Evolutionary conservation across 2,888 invertebrate species (phyloP).

Genomic region (Lasius platythorax): DNA sequence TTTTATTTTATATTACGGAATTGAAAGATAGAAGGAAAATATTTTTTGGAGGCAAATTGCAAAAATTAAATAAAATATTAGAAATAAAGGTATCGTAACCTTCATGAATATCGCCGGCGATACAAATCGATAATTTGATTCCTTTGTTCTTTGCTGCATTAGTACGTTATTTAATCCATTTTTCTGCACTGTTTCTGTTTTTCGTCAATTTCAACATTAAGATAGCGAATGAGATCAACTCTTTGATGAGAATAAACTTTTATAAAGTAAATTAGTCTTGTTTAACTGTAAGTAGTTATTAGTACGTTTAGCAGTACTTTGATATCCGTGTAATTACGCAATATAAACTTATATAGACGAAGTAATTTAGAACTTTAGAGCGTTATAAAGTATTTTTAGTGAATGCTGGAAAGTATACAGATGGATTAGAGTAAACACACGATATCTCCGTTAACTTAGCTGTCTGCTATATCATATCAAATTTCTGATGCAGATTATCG

Average conservation of each 20-base stretch:
- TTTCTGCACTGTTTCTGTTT: not conserved
- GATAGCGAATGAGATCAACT: slow-evolving; percentile 21
- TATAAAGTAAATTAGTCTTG: slow-evolving; percentile 53
- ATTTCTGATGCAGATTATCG: not conserved
- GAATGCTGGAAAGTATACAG: slow-evolving; percentile 1
- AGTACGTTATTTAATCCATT: not conserved
- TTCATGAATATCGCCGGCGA: not conserved
- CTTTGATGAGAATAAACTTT: slow-evolving; percentile 47
- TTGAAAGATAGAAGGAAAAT: not conserved
- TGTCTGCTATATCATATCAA: not conserved
- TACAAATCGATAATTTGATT: not conserved
- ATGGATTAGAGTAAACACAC: slow-evolving; percentile 4
- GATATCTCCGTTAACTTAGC: slow-evolving; percentile 8
- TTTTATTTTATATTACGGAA: not conserved
- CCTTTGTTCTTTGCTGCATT: not conserved
- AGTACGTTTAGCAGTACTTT: slow-evolving; percentile 32
- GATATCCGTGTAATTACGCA: slow-evolving; percentile 46
- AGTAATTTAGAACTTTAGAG: slow-evolving; percentile 46
- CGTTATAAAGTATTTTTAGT: slow-evolving; percentile 32
- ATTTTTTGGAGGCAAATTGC: not conserved
- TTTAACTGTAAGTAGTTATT: slow-evolving; percentile 43
- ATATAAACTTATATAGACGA: slow-evolving; percentile 29
- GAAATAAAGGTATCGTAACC: not conserved
- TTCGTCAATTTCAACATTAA: slow-evolving; percentile 1
- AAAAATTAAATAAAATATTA: slow-evolving; percentile 11